Evolutionary conservation across 2,113 vertebrate species (phyloP), one percentile per base, ranked within the genome.

Genomic region (Regulus satrapa): DNA sequence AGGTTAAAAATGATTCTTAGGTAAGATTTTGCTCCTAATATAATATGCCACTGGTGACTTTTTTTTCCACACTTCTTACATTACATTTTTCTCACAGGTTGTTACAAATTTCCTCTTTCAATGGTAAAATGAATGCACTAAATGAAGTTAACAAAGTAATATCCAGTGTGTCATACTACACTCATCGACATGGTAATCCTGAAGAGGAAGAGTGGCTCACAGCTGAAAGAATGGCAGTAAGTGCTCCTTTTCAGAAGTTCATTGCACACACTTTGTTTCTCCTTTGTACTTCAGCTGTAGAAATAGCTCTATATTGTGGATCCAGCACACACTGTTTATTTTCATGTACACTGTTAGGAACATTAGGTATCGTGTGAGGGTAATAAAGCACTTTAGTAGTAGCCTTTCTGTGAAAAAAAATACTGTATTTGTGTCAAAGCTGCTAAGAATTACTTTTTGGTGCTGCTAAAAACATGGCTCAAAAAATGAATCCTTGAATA

Each of bases 1-100:
- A 99, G 99, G 93, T 99, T 99, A 98, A 99, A 99, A 99, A 99
- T 99, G 99, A 99, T 99, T 98, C 99, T 99, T 99, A 99, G 99
- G 99, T 99, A 97, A 99, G 99, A 54, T 82, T 85, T 48, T 61
- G 49, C 64, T 85, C 62, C 64, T 88, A 18, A 76, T 95, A 63
- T 19, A 61, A 23, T 87, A 63, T 5, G 38, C 32, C 32, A 31
- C 49, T 93, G 43, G 34, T 56, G 41, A 41, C 61, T 1, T 34
- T 32, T 43, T 85, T 71, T 82, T 85, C 69, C 79, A 78, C n/a
- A 69, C 32, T 88, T 79, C 69, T 97, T 86, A 92, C 16, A 75
- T 82, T 73, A 67, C 51, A 25, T 96, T 95, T 98, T 32, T 97
- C 17, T 96, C 94, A 46, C 84, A 99, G 99, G 98, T 99, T 99